phyloP scores from a whole-genome alignment of 2,888 invertebrate species.

The Troides aeacus region DNA sequence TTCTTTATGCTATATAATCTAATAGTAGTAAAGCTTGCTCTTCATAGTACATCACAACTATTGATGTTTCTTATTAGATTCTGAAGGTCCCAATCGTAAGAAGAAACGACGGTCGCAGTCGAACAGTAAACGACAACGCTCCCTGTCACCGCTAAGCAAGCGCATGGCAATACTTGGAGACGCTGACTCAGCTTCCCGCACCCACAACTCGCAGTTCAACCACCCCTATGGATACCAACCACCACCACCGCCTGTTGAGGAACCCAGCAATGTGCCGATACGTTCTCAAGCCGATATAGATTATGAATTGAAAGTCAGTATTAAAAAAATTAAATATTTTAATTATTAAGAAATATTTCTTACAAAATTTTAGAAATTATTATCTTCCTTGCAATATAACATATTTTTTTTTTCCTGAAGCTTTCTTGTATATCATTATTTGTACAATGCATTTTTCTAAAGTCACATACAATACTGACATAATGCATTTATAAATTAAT shows the following conservation, averaged over 20 bases:
- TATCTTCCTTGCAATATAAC: not conserved
- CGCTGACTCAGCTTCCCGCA: slow-evolving; percentile 64
- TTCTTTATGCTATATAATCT: not conserved
- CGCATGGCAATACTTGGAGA: slow-evolving; percentile 88
- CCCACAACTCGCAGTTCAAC: slow-evolving; percentile 84
- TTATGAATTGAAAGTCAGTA: slow-evolving; percentile 81
- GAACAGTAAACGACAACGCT: slow-evolving; percentile 83
- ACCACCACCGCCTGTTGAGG: slow-evolving; percentile 73
- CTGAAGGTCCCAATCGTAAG: slow-evolving; percentile 76
- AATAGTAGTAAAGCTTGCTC: not conserved
- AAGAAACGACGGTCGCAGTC: slow-evolving; percentile 81
- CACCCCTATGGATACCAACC: slow-evolving; percentile 83
- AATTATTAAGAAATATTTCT: no score
- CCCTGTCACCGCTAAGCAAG: slow-evolving; percentile 90
- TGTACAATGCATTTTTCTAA: not conserved
- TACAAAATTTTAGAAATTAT: no score
- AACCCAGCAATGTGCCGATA: slow-evolving; percentile 55
- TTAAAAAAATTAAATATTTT: not conserved
- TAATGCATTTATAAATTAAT: no score
- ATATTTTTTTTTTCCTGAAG: not conserved
- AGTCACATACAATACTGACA: not conserved
- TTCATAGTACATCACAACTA: slow-evolving; percentile 7
- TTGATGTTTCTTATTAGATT: slow-evolving; percentile 48
- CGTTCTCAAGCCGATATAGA: slow-evolving; percentile 78
- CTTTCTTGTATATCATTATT: not conserved